Conservation (phyloP, 2,113 vertebrate species). For the Collichthys lucidus region DNA sequence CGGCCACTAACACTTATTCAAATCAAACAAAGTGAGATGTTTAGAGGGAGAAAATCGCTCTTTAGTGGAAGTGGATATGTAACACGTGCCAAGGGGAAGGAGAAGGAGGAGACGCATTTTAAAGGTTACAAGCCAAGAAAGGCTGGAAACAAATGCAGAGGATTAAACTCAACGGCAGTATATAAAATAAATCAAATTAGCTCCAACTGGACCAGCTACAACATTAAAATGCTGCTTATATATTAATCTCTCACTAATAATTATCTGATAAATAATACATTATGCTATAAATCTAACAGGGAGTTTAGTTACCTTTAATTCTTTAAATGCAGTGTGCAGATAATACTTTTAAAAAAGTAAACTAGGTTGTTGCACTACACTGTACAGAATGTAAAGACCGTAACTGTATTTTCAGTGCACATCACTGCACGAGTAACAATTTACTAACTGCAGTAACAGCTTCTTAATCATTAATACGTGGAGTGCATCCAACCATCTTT, state of each 20-base stretch:
- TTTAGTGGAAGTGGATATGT: neutral
- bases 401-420: conserved; percentile 21
- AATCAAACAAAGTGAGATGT: conserved; percentile 7
- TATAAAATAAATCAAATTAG: neutral
- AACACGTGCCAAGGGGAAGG: neutral
- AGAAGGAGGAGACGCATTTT: neutral
- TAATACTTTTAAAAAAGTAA: neutral
- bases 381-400: neutral
- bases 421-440: conserved; percentile 27
- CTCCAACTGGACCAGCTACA: neutral
- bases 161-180: neutral
- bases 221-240: conserved; percentile 10
- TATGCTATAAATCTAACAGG: conserved; percentile 1
- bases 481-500: conserved; percentile 66
- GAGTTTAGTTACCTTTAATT: conserved; percentile 1
- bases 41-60: neutral
- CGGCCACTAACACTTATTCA: neutral
- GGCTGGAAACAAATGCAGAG: neutral
- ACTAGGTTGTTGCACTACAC: neutral
- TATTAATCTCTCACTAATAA: conserved; percentile 4
- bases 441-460: conserved; percentile 55
- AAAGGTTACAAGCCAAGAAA: neutral
- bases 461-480: conserved; percentile 62
- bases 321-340: conserved; percentile 11
- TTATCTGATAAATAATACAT: conserved; percentile 9